phyloP scores from a whole-genome alignment of 2,888 invertebrate species.

The Amphipyra berbera region DNA sequence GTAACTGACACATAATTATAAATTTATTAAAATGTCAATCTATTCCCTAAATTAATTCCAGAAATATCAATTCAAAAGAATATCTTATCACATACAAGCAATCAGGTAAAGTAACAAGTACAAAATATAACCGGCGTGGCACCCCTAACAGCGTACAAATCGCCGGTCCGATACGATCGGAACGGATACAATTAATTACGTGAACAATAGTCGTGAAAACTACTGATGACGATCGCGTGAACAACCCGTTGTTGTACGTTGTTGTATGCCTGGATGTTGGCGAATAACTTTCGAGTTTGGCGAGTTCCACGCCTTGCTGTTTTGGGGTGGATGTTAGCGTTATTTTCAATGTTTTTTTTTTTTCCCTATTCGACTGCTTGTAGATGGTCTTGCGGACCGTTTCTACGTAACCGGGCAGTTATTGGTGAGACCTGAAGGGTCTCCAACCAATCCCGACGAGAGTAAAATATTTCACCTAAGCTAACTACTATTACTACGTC shows the following conservation, averaged over 20 bases:
- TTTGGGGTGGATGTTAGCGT: constrained; percentile 1
- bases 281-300: constrained; percentile 22
- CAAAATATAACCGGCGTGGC: constrained; percentile 26
- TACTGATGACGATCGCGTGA: constrained; percentile 57
- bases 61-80: background rate
- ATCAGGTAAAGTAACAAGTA: constrained; percentile 12
- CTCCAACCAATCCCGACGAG: too few relatives aligned
- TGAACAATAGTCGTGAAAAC: constrained; percentile 57
- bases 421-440: too few relatives aligned
- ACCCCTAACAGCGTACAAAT: constrained; percentile 56
- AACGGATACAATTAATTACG: constrained; percentile 63
- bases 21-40: background rate
- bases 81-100: too few relatives aligned
- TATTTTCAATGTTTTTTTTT: constrained; percentile 10
- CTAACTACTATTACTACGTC: too few relatives aligned
- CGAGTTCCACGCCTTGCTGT: constrained; percentile 31
- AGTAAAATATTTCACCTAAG: too few relatives aligned
- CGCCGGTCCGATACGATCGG: constrained; percentile 55
- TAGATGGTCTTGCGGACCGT: too few relatives aligned
- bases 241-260: constrained; percentile 12
- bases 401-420: too few relatives aligned
- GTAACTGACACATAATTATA: background rate
- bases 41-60: background rate
- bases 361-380: too few relatives aligned
- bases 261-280: constrained; percentile 15